Evolutionary conservation across 2,113 vertebrate species (phyloP).

Genomic region (Datnioides undecimradiatus): DNA sequence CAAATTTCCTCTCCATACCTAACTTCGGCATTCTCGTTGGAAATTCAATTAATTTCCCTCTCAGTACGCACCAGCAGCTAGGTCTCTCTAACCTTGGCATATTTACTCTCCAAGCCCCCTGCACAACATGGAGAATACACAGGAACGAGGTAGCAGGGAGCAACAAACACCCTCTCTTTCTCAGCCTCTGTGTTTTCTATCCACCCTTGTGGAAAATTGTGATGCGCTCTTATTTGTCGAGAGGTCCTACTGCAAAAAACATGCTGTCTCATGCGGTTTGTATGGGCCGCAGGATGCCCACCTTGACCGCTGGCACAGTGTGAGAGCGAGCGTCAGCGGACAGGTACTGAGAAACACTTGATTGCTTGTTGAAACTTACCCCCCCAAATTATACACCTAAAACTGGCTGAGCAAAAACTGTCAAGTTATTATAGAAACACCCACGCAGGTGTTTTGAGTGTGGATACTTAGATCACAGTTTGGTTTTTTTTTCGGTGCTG

Average conservation of each 20-base stretch:
- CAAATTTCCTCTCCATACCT: conserved; percentile 62
- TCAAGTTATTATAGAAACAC: not conserved
- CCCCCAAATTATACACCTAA: not conserved
- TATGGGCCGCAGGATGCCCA: conserved; percentile 5
- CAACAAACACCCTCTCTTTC: conserved; percentile 31
- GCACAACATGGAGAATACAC: conserved; percentile 54
- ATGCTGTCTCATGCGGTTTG: conserved; percentile 13
- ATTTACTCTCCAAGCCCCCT: conserved; percentile 58
- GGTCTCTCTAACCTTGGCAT: conserved; percentile 67
- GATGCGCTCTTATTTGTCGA: conserved; percentile 42
- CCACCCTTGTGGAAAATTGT: conserved; percentile 51
- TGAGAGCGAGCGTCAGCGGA: not conserved
- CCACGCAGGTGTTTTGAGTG: not conserved
- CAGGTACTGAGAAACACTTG: not conserved
- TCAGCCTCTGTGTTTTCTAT: conserved; percentile 25
- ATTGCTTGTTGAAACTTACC: not conserved
- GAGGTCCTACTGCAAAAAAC: conserved; percentile 32
- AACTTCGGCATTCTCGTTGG: conserved; percentile 64
- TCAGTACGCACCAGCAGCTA: conserved; percentile 47
- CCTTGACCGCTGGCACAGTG: not conserved
- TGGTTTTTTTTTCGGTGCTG: no score
- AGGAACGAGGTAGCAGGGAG: conserved; percentile 44
- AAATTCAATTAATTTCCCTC: conserved; percentile 75
- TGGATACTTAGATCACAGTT: not conserved
- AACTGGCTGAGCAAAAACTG: not conserved